Evolutionary conservation across 2,113 vertebrate species (phyloP).

Genomic region (Neolamprologus longior): DNA sequence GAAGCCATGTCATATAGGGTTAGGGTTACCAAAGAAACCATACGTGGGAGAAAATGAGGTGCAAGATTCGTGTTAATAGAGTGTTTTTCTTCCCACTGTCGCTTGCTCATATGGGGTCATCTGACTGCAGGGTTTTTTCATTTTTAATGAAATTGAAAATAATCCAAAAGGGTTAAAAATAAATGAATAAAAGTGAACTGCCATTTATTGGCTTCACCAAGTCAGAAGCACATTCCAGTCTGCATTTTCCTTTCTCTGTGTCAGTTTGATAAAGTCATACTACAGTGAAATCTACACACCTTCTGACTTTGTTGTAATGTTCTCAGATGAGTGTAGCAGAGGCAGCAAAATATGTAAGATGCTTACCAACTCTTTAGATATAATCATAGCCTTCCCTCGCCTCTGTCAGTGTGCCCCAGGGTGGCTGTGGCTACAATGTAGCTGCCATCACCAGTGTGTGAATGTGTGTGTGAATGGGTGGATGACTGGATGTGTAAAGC

Average conservation of each 20-base stretch:
- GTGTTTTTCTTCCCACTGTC: background rate
- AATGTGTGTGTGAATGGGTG: too few relatives aligned
- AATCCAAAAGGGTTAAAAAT: background rate
- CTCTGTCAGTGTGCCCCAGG: too few relatives aligned
- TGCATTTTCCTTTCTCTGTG: background rate
- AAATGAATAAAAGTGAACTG: background rate
- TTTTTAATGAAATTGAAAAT: background rate
- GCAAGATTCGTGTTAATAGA: background rate
- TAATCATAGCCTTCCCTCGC: background rate
- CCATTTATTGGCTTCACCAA: background rate
- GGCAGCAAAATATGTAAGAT: background rate
- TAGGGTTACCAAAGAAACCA: background rate
- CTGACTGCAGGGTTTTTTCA: background rate
- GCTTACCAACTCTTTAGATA: background rate
- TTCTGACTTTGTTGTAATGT: background rate
- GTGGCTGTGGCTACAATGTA: too few relatives aligned
- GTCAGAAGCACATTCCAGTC: background rate
- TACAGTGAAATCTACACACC: background rate
- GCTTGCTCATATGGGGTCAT: background rate
- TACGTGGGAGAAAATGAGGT: background rate
- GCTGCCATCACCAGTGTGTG: too few relatives aligned
- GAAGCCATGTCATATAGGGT: background rate
- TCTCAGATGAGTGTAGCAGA: background rate
- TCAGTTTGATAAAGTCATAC: accelerated
- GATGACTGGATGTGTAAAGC: too few relatives aligned